Base-by-base conservation (phyloP, 2,113 vertebrate genomes). In the Neotoma lepida region DNA sequence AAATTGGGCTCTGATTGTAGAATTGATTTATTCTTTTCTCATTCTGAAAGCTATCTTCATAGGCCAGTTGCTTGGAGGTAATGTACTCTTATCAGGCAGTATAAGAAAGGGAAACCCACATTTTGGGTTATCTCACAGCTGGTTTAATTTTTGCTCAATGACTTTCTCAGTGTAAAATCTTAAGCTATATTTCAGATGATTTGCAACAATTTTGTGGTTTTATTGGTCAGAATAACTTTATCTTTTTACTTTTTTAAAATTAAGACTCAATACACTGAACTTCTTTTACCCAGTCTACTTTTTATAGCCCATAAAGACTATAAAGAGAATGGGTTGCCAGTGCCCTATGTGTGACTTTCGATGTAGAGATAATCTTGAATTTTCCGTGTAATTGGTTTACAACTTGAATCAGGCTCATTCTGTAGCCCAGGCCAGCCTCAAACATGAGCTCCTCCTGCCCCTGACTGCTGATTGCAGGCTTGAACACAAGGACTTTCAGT, bases 1-100 rank as follows among this genome's bases (percentile, higher is more conserved):
- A 85, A 94, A 66, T 93, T 77, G 46, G 51, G 49, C 80, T 73
- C 64, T 92, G 95, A 96, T 95, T 96, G 58, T 95, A 93, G 58
- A 91, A 84, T 49, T 97, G 96, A 95, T 97, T 94, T 85, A 9
- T 63, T 77, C 3, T 35, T 84, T 15, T 74, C 63, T 68, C n/a
- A 30, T 76, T 71, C 35, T 44, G 44, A 71, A 91, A 93, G 96
- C 85, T 93, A 95, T 96, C 89, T 95, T 86, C 54, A 73, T 56
- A 81, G 46, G 76, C 74, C 96, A 56, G 85, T 90, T 93, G 80
- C 66, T 58, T 51, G n/a, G 70, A 95, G 80, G 51, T 91, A 93
- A 86, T 91, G 46, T 74, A 64, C 51, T 93, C 78, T 94, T 94
- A 95, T 95, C 92, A 77, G 87, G 28, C 35, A 89, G 3, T 76